Evolutionary conservation across 2,888 invertebrate species (phyloP), one percentile per base, ranked within the genome.

Genomic region (Orthosia gothica): DNA sequence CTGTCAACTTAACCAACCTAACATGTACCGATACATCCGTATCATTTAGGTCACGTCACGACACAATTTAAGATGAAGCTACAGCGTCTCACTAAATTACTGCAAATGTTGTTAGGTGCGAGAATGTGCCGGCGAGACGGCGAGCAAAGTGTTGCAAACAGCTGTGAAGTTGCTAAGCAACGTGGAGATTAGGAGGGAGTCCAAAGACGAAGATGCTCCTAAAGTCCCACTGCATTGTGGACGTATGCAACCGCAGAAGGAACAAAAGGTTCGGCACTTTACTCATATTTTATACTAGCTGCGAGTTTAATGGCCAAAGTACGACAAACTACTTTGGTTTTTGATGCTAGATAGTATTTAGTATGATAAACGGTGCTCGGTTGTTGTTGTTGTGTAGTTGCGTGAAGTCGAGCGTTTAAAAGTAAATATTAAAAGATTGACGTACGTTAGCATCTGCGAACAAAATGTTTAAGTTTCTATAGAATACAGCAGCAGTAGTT

Each of bases 41-140:
- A 32, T 67, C 66, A 81, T 74, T 63, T 49, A 78, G 49, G 26
- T 67, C 66, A 57, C 18, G 73, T 55, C 73, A 45, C 40, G 74
- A 77, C 49, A 74, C 57, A 54, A 66, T 57, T 61, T 47, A 63
- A 78, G 82, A 76, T 45, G n/a, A 76, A 74, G 63, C 65, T 54
- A 73, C 15, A 62, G 16, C 47, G 26, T 49, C 49, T 57, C 23
- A 55, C 62, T n/a, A 64, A 80, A 70, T 73, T 76, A 50, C 40
- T 79, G 26, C 15, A 62, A 71, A 72, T 75, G 13, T 74, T 83
- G 81, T 74, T 83, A 96, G 96, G 90, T 96, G 40, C 90, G 93
- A 70, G 95, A 95, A 84, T 96, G 96, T 83, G 88, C 91, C 11
- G 94, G 93, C 3, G 84, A 90, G 63, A 91, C 92, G 70, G 94